These are phyloP conservation scores for Autographa pulchrina DNA, from an alignment of 2,888 invertebrate species.

Conservation along the genomic window DNA sequence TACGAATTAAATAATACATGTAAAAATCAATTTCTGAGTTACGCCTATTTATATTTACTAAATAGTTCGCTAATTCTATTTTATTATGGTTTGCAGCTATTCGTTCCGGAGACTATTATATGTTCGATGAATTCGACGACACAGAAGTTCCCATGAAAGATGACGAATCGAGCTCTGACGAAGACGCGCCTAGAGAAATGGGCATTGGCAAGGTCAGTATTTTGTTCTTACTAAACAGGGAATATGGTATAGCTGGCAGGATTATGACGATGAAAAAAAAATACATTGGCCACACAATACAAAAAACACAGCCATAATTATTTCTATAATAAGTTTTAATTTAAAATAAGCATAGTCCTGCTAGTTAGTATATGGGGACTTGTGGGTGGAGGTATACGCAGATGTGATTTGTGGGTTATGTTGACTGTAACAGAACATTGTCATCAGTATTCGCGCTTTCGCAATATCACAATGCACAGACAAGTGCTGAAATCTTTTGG, in stretches of 20 bases:
- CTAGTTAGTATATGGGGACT: slow-evolving; percentile 23
- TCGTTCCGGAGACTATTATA: slow-evolving; percentile 99
- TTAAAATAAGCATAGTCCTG: slow-evolving; percentile 16
- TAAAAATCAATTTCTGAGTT: slow-evolving; percentile 31
- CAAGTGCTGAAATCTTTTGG: slow-evolving; percentile 54
- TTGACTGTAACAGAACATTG: slow-evolving; percentile 53
- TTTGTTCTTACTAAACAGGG: not conserved
- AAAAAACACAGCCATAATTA: not conserved
- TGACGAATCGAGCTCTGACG: slow-evolving; percentile 89
- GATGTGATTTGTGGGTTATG: slow-evolving; percentile 51
- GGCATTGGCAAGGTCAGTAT: slow-evolving; percentile 87
- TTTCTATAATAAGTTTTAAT: too few relatives aligned
- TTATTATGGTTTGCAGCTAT: slow-evolving; percentile 92
- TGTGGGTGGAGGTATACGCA: slow-evolving; percentile 47
- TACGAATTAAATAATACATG: not conserved
- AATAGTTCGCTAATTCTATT: slow-evolving; percentile 11
- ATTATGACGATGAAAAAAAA: slow-evolving; percentile 11
- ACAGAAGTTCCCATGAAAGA: slow-evolving; percentile 92
- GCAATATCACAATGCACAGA: slow-evolving; percentile 54
- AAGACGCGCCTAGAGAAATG: slow-evolving; percentile 86
- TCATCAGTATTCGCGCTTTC: slow-evolving; percentile 60
- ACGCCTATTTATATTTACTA: slow-evolving; percentile 34
- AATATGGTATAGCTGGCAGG: slow-evolving; percentile 20
- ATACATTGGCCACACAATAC: not conserved
- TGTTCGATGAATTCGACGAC: slow-evolving; percentile 98